phyloP scores from a whole-genome alignment of 2,888 invertebrate species.

The Salpingus planirostris region DNA sequence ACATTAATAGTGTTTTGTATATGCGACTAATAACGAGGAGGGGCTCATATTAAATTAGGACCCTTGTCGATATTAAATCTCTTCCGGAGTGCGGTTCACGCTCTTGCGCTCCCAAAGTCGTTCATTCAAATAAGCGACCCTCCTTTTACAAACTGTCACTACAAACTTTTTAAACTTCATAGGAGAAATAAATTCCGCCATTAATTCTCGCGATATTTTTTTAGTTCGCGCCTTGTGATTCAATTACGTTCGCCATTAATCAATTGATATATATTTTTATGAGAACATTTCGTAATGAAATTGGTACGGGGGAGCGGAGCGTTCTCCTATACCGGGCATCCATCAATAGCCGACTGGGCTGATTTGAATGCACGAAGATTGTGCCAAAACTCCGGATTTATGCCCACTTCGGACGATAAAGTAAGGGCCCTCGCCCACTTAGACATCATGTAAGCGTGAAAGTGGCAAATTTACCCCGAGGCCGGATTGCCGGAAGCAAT shows the following conservation, averaged over 20 bases:
- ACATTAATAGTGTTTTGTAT: constrained; percentile 34
- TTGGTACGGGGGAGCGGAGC: constrained; percentile 17
- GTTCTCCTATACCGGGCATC: constrained; percentile 9
- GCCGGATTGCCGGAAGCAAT: no score
- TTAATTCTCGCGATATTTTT: constrained; percentile 37
- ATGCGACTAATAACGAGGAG: constrained; percentile 33
- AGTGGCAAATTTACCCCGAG: no score
- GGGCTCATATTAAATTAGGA: constrained; percentile 34
- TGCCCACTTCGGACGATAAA: no score
- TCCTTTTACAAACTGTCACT: constrained; percentile 37
- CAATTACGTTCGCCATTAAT: constrained; percentile 42
- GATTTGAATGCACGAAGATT: no score
- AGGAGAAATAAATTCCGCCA: constrained; percentile 36
- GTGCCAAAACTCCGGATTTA: no score
- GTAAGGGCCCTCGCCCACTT: no score
- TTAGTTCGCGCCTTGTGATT: constrained; percentile 39
- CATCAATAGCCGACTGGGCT: constrained; percentile 12
- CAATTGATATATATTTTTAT: constrained; percentile 41
- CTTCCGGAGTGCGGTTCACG: constrained; percentile 32
- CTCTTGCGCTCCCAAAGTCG: constrained; percentile 27
- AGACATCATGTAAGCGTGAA: no score
- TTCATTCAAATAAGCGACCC: constrained; percentile 34
- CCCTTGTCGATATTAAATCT: constrained; percentile 36
- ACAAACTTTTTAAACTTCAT: constrained; percentile 30
- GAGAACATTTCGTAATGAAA: constrained; percentile 39